Conservation (phyloP, 2,888 invertebrate genomes). For the Tholera decimalis region DNA sequence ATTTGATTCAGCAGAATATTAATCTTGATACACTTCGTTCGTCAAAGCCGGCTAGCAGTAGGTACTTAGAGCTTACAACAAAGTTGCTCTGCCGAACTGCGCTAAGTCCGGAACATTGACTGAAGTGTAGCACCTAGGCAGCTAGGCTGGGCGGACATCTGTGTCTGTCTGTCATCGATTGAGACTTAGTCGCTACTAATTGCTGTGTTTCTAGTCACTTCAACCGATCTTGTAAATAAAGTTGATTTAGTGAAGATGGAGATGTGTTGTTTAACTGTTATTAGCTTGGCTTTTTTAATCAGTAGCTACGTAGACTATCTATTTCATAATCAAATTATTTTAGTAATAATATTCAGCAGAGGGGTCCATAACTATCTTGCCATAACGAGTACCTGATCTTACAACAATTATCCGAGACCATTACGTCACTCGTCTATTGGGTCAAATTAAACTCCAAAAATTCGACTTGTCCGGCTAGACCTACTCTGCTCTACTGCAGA, state of each 20-base stretch:
- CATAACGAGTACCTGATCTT: no score
- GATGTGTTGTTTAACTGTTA: neutral
- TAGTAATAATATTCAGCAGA: no score
- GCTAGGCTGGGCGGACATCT: conserved; percentile 57
- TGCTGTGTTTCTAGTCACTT: conserved; percentile 62
- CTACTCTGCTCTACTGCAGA: no score
- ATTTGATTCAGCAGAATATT: neutral
- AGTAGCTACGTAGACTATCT: no score
- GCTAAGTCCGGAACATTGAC: conserved; percentile 56
- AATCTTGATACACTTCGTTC: conserved; percentile 10
- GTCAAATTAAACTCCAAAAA: no score
- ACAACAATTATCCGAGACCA: no score
- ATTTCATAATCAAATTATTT: no score
- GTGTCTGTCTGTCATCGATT: conserved; percentile 51
- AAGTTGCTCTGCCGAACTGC: conserved; percentile 37
- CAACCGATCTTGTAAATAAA: neutral
- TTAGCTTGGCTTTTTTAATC: neutral
- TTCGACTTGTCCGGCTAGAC: no score
- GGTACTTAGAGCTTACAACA: conserved; percentile 44
- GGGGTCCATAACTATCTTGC: no score
- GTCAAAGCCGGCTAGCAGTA: conserved; percentile 11
- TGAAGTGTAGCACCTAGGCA: conserved; percentile 51
- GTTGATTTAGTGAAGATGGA: neutral
- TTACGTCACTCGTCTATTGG: no score
- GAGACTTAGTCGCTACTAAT: conserved; percentile 61